Conservation (phyloP, 2,113 vertebrate genomes). For the Ivindomyrus marchei region DNA sequence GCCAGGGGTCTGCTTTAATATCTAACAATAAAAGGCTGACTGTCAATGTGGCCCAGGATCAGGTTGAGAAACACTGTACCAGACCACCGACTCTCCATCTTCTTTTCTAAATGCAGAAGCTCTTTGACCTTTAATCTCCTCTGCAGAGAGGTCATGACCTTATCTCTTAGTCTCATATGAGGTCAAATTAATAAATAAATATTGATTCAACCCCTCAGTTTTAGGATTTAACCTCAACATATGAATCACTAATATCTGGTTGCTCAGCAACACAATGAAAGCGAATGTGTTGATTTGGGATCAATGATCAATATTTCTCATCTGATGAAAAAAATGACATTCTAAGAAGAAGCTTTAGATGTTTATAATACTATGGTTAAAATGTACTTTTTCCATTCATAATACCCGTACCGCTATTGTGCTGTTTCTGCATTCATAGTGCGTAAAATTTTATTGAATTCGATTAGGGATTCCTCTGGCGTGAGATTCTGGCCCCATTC, state of each 20-base stretch:
- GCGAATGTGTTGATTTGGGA: background rate
- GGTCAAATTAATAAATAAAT: constrained; percentile 9
- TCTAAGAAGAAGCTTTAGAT: background rate
- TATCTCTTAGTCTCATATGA: background rate
- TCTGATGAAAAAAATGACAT: background rate
- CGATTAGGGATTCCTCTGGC: constrained; percentile 10
- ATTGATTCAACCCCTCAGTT: background rate
- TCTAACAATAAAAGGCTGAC: background rate
- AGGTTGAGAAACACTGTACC: background rate
- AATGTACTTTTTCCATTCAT: background rate
- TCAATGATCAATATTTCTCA: background rate
- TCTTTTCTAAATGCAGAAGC: background rate
- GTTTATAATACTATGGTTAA: background rate
- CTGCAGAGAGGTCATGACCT: background rate
- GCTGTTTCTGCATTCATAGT: background rate
- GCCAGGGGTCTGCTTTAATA: background rate
- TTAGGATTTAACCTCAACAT: background rate
- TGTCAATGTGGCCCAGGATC: background rate
- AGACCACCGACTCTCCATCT: background rate
- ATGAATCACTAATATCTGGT: background rate
- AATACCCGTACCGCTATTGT: background rate
- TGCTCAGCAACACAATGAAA: constrained; percentile 2
- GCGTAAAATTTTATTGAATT: background rate
- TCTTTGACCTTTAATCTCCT: background rate
- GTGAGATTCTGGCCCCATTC: background rate